Percentiles rank a stretch among this genome's conserved stretches.
Conservation (phyloP, 2,113 vertebrate species). For the Cebidichthys violaceus region DNA sequence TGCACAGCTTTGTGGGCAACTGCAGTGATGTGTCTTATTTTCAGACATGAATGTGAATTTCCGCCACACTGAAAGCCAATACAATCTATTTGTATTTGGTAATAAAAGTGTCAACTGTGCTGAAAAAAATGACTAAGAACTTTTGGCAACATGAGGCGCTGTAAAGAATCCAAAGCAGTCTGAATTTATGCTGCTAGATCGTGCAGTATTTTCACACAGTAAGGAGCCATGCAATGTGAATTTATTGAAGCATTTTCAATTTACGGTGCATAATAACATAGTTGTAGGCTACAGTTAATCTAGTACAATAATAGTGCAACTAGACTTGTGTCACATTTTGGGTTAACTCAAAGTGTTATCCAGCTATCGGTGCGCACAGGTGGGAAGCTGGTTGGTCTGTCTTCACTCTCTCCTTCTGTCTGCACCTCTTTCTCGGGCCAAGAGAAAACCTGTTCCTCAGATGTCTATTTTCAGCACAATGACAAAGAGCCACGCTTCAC, state of each 20-base stretch:
- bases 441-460: conserved; percentile 7
- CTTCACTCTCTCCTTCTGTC: conserved; percentile 3
- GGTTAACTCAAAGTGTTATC: not conserved
- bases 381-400: not conserved
- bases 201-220: not conserved
- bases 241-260: not conserved
- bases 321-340: not conserved
- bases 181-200: not conserved
- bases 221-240: not conserved
- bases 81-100: conserved; percentile 6
- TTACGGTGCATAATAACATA: not conserved
- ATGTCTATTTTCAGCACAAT: conserved; percentile 41
- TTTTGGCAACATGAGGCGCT: conserved; percentile 15
- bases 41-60: conserved; percentile 16
- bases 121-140: conserved; percentile 25
- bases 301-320: not conserved
- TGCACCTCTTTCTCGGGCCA: conserved; percentile 1
- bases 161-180: conserved; percentile 1
- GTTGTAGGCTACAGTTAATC: not conserved
- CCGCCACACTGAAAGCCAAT: conserved; percentile 1
- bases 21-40: not conserved
- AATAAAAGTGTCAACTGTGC: conserved; percentile 42
- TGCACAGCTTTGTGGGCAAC: not conserved
- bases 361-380: conserved; percentile 16
- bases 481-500: conserved; percentile 30